Conservation (phyloP, 2,797 vertebrate species). For the Catostomus latipinnis region DNA sequence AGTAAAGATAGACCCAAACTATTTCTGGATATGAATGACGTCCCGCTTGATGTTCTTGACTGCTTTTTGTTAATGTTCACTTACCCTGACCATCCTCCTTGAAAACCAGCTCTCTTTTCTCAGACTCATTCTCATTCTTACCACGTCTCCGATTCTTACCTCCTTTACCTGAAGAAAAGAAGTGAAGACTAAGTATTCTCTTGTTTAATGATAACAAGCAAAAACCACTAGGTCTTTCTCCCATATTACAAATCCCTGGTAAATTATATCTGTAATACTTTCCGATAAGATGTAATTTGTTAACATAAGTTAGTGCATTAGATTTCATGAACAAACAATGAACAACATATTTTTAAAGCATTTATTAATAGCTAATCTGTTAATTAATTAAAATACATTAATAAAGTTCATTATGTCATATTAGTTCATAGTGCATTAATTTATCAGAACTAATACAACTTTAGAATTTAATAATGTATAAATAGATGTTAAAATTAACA, state of each 20-base stretch:
- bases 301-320: too few species aligned
- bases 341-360: too few species aligned
- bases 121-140: slow-evolving; percentile 98
- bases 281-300: too few species aligned
- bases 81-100: slow-evolving; percentile 98
- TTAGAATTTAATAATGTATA: too few species aligned
- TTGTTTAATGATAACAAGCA: not conserved
- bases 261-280: too few species aligned
- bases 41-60: not conserved
- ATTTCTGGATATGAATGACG: not conserved
- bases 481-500: too few species aligned
- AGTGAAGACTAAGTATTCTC: not conserved
- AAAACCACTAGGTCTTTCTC: not conserved
- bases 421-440: too few species aligned
- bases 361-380: too few species aligned
- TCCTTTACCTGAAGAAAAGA: slow-evolving; percentile 87
- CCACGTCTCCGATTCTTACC: slow-evolving; percentile 97
- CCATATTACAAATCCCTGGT: not conserved
- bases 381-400: too few species aligned
- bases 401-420: too few species aligned
- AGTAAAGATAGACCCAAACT: not conserved
- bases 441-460: too few species aligned
- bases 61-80: slow-evolving; percentile 1
- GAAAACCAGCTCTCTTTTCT: slow-evolving; percentile 97
- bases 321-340: too few species aligned